Conservation (phyloP, 2,113 vertebrate genomes). For the Microtus pennsylvanicus region DNA sequence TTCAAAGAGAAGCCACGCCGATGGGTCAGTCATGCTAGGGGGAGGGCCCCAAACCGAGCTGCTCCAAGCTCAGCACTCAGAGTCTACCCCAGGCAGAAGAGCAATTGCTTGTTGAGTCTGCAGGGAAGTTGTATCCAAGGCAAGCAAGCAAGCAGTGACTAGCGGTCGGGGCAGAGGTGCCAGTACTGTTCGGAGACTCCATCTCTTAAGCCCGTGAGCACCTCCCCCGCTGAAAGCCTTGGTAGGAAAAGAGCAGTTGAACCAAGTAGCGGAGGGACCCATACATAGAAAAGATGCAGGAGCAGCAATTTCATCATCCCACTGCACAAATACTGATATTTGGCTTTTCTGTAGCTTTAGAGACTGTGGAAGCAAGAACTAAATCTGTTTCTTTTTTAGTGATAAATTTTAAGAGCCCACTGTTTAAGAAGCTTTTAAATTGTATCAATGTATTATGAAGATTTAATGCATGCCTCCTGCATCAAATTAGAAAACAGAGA, state of each 20-base stretch:
- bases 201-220: not conserved
- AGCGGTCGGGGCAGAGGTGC: conserved; percentile 4
- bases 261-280: not conserved
- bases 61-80: not conserved
- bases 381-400: conserved; percentile 13
- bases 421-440: conserved; percentile 46
- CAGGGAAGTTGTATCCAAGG: conserved; percentile 19
- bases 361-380: conserved; percentile 28
- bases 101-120: conserved; percentile 13
- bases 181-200: not conserved
- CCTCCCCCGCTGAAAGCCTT: not conserved
- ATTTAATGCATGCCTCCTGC: not conserved
- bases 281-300: not conserved
- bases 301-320: not conserved
- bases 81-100: not conserved
- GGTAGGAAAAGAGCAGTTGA: not conserved
- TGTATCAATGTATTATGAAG: not conserved
- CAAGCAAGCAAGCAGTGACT: not conserved
- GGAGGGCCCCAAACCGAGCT: not conserved
- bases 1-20: conserved; percentile 5
- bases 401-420: not conserved
- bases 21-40: not conserved
- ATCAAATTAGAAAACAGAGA: conserved; percentile 46
- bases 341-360: not conserved
- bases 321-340: not conserved